Base-by-base conservation (phyloP, 2,888 invertebrate genomes). In the Neoitamus cyanurus region DNA sequence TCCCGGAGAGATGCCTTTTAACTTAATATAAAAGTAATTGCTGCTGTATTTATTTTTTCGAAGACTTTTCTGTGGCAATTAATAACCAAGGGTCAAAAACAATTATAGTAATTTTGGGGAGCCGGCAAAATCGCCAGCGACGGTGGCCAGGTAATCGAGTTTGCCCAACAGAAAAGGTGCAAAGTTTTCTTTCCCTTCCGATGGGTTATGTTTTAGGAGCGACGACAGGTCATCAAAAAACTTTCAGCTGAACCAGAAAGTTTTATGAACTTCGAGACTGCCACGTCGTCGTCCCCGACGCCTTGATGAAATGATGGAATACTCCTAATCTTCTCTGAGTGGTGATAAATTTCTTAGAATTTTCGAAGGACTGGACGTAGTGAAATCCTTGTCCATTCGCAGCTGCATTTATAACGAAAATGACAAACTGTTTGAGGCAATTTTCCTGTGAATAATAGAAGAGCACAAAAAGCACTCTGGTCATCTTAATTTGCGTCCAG, bases 11-110 rank as follows among this genome's bases (percentile, higher is more conserved):
- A 70, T 30, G 13, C 30, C 70, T 48, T 58, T 58, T 78, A 78
- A 78, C 30, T 78, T 58, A 78, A 78, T 78, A 78, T 78, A 78
- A 78, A 78, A 78, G 78, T 78, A 78, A 78, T 78, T 48, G 78
- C 42, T 48, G 6, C 78, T 58, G 25, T 9, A 58, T 58, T 58
- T 58, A 58, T 28, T 78, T 78, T 42, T 70, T 46, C 34, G 34
- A 78, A 31, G 48, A 78, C n/a, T 48, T 58, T 58, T 78, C 58
- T 58, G n/a, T 78, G 31, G 48, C 46, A 78, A 78, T 78, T 78
- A 78, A 78, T 78, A 78, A 48, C 48, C 31, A 25, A 48, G 58
- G 78, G 78, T 31, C 58, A 48, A 78, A 78, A 78, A 78, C 78
- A 78, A 78, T 78, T 78, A 78, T 25, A 31, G 58, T 31, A 78